Percentiles rank a stretch among this genome's conserved stretches.
phyloP scores from a whole-genome alignment of 2,797 vertebrate species.

The Microtus californicus region DNA sequence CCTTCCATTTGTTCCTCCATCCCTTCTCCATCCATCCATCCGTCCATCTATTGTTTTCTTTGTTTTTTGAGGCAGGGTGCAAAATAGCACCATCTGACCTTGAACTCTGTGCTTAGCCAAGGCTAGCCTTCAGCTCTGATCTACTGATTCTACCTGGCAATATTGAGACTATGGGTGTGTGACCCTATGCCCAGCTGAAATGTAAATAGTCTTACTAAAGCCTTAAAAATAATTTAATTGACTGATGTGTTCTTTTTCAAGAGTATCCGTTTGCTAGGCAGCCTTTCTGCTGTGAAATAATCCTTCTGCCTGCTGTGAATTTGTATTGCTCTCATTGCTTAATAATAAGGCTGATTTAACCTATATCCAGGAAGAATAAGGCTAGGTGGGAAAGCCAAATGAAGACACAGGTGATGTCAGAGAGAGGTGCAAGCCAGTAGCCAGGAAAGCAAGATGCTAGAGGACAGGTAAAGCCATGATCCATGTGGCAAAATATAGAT shows the following conservation, averaged over 20 bases:
- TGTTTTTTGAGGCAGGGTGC: neutral
- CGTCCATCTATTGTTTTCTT: neutral
- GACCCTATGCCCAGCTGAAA: neutral
- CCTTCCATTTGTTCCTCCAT: neutral
- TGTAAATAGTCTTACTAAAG: neutral
- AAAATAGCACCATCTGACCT: neutral
- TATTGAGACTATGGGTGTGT: neutral
- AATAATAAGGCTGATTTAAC: too few species aligned
- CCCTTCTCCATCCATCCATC: too few species aligned
- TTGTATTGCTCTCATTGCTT: too few species aligned
- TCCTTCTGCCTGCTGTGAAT: too few species aligned
- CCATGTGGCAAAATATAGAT: too few species aligned
- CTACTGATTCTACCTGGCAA: neutral
- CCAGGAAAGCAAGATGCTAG: too few species aligned
- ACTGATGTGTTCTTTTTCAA: constrained; percentile 25
- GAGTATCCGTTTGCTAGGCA: constrained; percentile 7
- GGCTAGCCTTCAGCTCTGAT: neutral
- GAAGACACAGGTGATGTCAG: too few species aligned
- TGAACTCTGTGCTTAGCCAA: neutral
- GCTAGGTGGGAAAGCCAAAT: too few species aligned
- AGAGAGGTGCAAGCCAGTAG: too few species aligned
- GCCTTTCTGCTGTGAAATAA: neutral
- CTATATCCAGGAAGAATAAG: too few species aligned
- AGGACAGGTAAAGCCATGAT: too few species aligned
- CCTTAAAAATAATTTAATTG: constrained; percentile 66